Percentiles rank a stretch among this genome's conserved stretches.
phyloP scores from a whole-genome alignment of 2,888 invertebrate genomes.

The Ichneumoninae sp. region DNA sequence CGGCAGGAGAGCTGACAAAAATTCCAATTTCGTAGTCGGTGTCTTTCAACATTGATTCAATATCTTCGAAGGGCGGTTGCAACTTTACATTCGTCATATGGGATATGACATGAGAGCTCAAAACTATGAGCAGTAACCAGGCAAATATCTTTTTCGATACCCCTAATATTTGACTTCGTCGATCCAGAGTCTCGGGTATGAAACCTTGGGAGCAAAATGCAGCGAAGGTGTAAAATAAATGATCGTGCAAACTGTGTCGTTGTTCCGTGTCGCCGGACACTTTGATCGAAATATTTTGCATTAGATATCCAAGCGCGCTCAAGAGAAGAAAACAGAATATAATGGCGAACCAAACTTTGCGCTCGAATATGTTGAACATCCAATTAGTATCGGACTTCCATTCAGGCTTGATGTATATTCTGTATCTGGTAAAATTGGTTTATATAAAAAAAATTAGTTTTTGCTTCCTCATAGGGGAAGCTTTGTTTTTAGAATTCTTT shows the following conservation, averaged over 20 bases:
- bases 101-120: conserved; percentile 70
- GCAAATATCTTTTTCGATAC: conserved; percentile 69
- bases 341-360: background rate
- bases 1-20: too few species aligned
- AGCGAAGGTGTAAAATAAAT: conserved; percentile 69
- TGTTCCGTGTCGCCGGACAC: background rate
- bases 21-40: background rate
- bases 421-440: conserved; percentile 58
- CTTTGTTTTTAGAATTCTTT: too few species aligned
- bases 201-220: conserved; percentile 65
- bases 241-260: conserved; percentile 55
- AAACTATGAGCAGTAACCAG: conserved; percentile 70
- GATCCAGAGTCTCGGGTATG: conserved; percentile 60
- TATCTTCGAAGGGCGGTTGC: conserved; percentile 67
- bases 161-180: conserved; percentile 65
- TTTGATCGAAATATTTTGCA: conserved; percentile 29
- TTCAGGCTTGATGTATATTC: conserved; percentile 60
- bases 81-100: conserved; percentile 65
- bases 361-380: background rate
- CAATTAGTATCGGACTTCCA: background rate
- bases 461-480: too few species aligned
- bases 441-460: too few species aligned
- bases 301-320: conserved; percentile 55
- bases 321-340: conserved; percentile 14
- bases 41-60: conserved; percentile 11